These are phyloP conservation scores for Mormyrus proboscirostris DNA, from an alignment of 2,797 vertebrate genomes.

Conservation along the genomic window DNA sequence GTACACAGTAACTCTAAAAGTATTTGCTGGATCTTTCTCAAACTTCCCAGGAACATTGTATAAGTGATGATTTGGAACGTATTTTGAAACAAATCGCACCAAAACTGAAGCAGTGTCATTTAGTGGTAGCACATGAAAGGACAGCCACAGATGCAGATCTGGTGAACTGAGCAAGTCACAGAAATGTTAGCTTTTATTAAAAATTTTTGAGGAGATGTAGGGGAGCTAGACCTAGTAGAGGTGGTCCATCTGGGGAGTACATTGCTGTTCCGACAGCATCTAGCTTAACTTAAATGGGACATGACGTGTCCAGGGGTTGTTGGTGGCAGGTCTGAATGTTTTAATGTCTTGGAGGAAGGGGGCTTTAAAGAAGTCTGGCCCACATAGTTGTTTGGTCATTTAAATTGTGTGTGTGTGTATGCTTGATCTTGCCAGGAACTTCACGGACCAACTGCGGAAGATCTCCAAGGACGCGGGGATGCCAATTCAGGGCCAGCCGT, in stretches of 20 bases:
- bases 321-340: neutral
- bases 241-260: neutral
- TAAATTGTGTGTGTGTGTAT: neutral
- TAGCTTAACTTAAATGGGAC: neutral
- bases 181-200: neutral
- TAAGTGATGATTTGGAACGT: neutral
- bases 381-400: neutral
- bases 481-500: conserved; percentile 97
- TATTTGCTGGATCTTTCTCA: neutral
- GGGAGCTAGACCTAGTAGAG: neutral
- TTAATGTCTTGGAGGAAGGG: neutral
- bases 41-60: neutral
- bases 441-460: conserved; percentile 95
- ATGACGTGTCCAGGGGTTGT: neutral
- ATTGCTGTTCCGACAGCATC: neutral
- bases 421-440: conserved; percentile 65
- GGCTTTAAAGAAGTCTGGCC: neutral
- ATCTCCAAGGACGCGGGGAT: conserved; percentile 98
- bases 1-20: neutral
- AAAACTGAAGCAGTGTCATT: neutral
- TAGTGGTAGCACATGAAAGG: neutral
- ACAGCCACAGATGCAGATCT: neutral
- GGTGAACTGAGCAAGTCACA: neutral
- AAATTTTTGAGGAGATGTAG: neutral
- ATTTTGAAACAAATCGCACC: neutral